Conservation (phyloP, 2,113 vertebrate genomes). For the Gnathonemus longibarbis region DNA sequence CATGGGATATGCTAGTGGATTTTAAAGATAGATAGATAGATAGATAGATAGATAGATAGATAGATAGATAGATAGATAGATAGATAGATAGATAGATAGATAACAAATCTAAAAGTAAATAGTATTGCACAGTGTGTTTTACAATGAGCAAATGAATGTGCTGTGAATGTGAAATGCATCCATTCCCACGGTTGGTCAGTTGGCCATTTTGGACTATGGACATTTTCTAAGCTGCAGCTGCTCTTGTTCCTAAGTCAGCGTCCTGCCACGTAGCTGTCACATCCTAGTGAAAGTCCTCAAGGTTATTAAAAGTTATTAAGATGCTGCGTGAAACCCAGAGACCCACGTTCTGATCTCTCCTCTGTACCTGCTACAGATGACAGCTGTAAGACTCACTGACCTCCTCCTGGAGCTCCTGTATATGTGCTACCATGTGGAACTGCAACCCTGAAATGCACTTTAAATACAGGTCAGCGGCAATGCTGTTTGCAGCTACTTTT, state of each 20-base stretch:
- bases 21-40: not conserved
- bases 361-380: not conserved
- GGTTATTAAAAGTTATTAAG: not conserved
- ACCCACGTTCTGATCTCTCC: not conserved
- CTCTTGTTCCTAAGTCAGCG: not conserved
- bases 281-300: not conserved
- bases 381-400: not conserved
- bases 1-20: not conserved
- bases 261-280: not conserved
- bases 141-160: not conserved
- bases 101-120: not conserved
- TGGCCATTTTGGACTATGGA: not conserved
- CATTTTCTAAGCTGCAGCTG: not conserved
- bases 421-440: too few relatives aligned
- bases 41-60: not conserved
- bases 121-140: not conserved
- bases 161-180: not conserved
- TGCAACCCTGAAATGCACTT: not conserved
- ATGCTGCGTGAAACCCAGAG: not conserved
- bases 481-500: not conserved
- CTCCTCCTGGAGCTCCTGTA: not conserved
- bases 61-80: too few relatives aligned
- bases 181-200: not conserved
- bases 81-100: too few relatives aligned
- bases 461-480: not conserved